Evolutionary conservation across 2,888 invertebrate genomes (phyloP), one percentile per base, ranked within the genome.

Genomic region (Himalopsyche tibetana): DNA sequence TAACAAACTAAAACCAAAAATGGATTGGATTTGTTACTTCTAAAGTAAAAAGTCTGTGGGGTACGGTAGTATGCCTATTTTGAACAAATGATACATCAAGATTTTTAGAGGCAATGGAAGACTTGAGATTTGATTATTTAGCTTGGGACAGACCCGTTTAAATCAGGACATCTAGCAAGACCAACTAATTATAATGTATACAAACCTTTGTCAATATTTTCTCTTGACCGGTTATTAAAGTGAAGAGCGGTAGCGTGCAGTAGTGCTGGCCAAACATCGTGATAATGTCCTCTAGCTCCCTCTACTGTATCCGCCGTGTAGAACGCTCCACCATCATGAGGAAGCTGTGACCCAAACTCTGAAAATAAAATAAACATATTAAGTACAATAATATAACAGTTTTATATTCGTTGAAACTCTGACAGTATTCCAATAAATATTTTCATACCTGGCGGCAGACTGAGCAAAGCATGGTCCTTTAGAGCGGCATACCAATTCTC

Each of bases 271-370:
- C 99, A 99, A 0, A 98, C 96, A 89, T 96, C 95, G 36, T 95
- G 94, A 92, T 99, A 99, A 91, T 99, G 98, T 19, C 96, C 96
- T 82, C 98, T 95, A 0, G 99, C 98, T 12, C 96, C 96, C 90
- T 99, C 99, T 90, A 98, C 97, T 0, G 99, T 98, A 90, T 99
- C 99, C 45, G 97, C 97, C 0, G 98, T 98, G 92, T 99, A 99
- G 92, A 99, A 99, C 19, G 99, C 98, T 5, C 99, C 99, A 83
- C 99, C 99, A 89, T 98, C 98, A 90, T 97, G 97, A 0, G 98
- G 98, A 86, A 99, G 93, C 91, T 99, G 99, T 87, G 97, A 98
- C 3, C 97, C 96, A 92, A 98, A 99, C 92, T 99, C 99, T 95
- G 90, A 82, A 82, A 42, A 82, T 82, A 15, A 28, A 80, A 40